Evolutionary conservation across 1,140 invertebrate species (phyloP).

Genomic region (Ips nitidus): DNA sequence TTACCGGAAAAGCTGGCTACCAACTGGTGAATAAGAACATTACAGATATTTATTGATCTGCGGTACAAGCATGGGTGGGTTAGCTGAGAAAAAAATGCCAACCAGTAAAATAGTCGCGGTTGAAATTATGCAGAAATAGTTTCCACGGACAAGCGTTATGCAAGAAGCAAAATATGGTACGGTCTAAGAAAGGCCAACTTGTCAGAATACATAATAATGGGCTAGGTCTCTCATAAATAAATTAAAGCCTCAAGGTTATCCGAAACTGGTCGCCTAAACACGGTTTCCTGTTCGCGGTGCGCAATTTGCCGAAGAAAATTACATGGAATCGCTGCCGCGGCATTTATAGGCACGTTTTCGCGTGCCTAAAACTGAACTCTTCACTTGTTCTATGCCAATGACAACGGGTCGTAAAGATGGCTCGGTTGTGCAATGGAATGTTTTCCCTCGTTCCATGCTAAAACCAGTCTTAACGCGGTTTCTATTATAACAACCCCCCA

Average conservation of each 20-base stretch:
- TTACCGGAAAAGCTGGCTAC: too few species aligned
- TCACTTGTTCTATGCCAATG: neutral
- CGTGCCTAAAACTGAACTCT: slow-evolving; percentile 10
- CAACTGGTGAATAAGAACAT: too few species aligned
- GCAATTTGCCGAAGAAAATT: slow-evolving; percentile 37
- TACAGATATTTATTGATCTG: too few species aligned
- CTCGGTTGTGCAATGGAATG: too few species aligned
- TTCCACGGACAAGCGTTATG: slow-evolving; percentile 28
- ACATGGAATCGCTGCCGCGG: slow-evolving; percentile 9
- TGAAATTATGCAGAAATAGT: slow-evolving; percentile 19
- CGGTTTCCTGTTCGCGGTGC: slow-evolving; percentile 41
- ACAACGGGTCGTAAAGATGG: neutral
- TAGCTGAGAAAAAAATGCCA: too few species aligned
- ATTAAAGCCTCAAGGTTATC: slow-evolving; percentile 47
- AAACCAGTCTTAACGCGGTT: too few species aligned
- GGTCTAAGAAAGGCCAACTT: slow-evolving; percentile 39
- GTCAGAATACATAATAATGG: slow-evolving; percentile 45
- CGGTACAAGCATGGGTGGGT: too few species aligned
- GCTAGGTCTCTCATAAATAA: slow-evolving; percentile 48
- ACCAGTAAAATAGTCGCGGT: neutral
- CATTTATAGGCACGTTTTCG: slow-evolving; percentile 8
- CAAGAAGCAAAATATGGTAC: slow-evolving; percentile 28
- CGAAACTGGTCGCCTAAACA: slow-evolving; percentile 46
- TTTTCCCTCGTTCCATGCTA: too few species aligned
- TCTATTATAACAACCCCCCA: too few species aligned